phyloP scores from a whole-genome alignment of 2,113 vertebrate genomes.

The Ondatra zibethicus region DNA sequence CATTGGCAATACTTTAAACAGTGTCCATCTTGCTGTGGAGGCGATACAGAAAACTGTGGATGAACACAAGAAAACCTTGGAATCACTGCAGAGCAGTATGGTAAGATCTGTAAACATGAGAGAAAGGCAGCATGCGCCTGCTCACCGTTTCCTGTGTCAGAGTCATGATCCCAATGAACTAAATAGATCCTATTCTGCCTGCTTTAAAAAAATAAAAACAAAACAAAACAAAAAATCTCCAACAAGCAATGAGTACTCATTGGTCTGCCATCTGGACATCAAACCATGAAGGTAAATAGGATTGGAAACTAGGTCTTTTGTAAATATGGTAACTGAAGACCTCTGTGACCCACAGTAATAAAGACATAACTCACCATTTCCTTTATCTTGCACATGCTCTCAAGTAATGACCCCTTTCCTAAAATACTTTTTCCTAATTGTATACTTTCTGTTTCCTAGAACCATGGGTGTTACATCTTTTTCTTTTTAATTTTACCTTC shows the following conservation, averaged over 20 bases:
- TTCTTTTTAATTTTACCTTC: slow-evolving; percentile 40
- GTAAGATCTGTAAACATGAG: slow-evolving; percentile 85
- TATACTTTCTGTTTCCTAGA: slow-evolving; percentile 43
- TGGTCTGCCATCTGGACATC: not conserved
- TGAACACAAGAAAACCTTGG: slow-evolving; percentile 90
- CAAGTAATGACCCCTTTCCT: slow-evolving; percentile 48
- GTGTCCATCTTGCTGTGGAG: slow-evolving; percentile 95
- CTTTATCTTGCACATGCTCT: slow-evolving; percentile 7
- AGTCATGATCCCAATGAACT: not conserved
- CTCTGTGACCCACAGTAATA: not conserved
- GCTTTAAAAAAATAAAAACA: not conserved
- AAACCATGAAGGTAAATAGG: slow-evolving; percentile 1
- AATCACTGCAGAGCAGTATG: slow-evolving; percentile 86
- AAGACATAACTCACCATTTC: not conserved
- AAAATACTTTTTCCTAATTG: slow-evolving; percentile 38
- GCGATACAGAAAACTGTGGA: slow-evolving; percentile 93
- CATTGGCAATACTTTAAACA: slow-evolving; percentile 96
- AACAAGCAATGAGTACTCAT: not conserved
- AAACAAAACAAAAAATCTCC: not conserved
- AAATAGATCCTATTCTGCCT: slow-evolving; percentile 13
- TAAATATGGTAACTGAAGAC: not conserved
- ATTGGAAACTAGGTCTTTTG: slow-evolving; percentile 44
- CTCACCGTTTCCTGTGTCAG: not conserved
- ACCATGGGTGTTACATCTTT: not conserved
- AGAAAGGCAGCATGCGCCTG: not conserved